These are phyloP conservation scores for Eutrigla gurnardus DNA, from an alignment of 2,797 vertebrate genomes.

Conservation along the genomic window DNA sequence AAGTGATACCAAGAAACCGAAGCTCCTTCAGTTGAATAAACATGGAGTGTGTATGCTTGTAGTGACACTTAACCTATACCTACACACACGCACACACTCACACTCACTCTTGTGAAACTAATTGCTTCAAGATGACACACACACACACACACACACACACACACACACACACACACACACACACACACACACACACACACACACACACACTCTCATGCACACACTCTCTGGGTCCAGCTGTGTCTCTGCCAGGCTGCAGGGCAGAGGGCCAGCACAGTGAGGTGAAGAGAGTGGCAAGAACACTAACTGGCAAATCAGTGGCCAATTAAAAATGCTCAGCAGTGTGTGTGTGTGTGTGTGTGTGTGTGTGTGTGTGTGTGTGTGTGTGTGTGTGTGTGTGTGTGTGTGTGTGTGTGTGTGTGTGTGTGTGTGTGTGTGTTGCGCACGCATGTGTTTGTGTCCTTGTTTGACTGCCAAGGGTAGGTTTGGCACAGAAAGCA, in stretches of 20 bases:
- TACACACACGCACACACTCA: slow-evolving; percentile 9
- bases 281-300: slow-evolving; percentile 75
- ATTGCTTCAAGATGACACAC: slow-evolving; percentile 43
- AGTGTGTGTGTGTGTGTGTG: slow-evolving; percentile 34
- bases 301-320: slow-evolving; percentile 75
- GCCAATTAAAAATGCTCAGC: slow-evolving; percentile 73
- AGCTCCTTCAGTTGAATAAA: background rate
- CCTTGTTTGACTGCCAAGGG: slow-evolving; percentile 72
- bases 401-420: slow-evolving; percentile 23
- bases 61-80: slow-evolving; percentile 7
- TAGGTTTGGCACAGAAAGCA: slow-evolving; percentile 68
- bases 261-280: slow-evolving; percentile 65
- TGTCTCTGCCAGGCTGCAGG: slow-evolving; percentile 68
- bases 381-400: slow-evolving; percentile 30
- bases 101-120: slow-evolving; percentile 39
- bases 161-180: slow-evolving; percentile 17
- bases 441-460: slow-evolving; percentile 46
- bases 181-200: slow-evolving; percentile 31
- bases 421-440: slow-evolving; percentile 36
- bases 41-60: slow-evolving; percentile 8
- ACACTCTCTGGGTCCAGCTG: slow-evolving; percentile 76
- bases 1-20: slow-evolving; percentile 3
- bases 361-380: slow-evolving; percentile 32
- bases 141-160: slow-evolving; percentile 24
- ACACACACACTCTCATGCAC: slow-evolving; percentile 17